Conservation (phyloP, 2,888 invertebrate species). For the Drosophila tripunctata region DNA sequence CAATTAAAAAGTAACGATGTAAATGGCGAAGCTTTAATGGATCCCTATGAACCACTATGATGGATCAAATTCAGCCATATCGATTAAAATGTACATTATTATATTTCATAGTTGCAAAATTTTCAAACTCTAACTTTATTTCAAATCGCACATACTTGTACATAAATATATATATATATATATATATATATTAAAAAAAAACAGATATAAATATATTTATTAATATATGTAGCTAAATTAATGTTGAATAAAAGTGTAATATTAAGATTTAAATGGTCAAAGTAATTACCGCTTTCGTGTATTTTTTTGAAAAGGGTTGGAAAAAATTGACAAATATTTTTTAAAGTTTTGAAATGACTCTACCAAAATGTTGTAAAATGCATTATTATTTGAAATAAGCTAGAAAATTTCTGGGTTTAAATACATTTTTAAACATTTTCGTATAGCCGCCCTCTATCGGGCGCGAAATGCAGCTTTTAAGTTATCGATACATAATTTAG, state of each 20-base stretch:
- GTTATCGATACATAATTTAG: neutral
- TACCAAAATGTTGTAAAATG: too few species aligned
- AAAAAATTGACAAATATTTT: too few species aligned
- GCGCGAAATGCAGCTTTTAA: neutral
- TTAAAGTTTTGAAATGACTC: too few species aligned
- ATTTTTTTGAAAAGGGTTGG: neutral
- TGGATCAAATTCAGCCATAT: conserved; percentile 50
- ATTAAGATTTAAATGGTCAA: conserved; percentile 31
- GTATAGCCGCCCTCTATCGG: neutral
- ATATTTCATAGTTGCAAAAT: conserved; percentile 40
- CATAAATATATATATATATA: conserved; percentile 31
- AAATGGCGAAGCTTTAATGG: conserved; percentile 47
- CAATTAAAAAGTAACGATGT: conserved; percentile 22
- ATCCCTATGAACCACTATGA: conserved; percentile 3
- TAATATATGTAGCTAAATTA: conserved; percentile 56
- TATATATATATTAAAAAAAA: conserved; percentile 26
- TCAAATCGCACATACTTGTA: conserved; percentile 35
- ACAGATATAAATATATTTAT: conserved; percentile 42
- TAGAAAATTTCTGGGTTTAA: too few species aligned
- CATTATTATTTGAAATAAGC: too few species aligned
- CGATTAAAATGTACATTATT: conserved; percentile 58
- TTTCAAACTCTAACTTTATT: conserved; percentile 22
- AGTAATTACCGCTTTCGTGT: neutral
- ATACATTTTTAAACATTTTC: neutral
- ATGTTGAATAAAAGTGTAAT: conserved; percentile 50